A percentile compares a stretch with the other conserved stretches of the same genome.
These are phyloP conservation scores for Syrrhaptes paradoxus DNA, from an alignment of 2,113 vertebrate species.

Conservation along the genomic window DNA sequence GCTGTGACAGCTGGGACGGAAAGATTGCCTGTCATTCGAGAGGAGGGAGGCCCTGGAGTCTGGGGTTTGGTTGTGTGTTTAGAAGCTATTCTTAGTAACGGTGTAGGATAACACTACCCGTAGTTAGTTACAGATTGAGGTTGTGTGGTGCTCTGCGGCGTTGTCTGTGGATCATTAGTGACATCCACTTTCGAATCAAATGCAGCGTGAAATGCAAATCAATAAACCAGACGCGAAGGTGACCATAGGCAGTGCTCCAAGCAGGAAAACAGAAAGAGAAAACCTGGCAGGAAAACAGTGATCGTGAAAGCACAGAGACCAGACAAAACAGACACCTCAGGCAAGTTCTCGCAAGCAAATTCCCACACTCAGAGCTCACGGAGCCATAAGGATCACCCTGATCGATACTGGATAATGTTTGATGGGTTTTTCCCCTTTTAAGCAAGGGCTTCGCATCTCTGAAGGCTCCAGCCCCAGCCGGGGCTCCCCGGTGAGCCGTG, in stretches of 20 bases:
- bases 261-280: neutral
- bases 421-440: neutral
- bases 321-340: neutral
- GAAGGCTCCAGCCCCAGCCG: neutral
- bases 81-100: neutral
- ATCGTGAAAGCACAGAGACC: neutral
- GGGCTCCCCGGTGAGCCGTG: neutral
- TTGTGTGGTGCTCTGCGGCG: neutral
- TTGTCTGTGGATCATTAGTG: neutral
- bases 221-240: neutral
- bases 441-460: neutral
- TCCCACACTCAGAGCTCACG: rapidly evolving
- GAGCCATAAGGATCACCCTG: neutral
- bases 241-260: neutral
- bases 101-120: neutral
- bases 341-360: neutral
- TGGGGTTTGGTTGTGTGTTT: neutral
- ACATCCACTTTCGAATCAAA: neutral
- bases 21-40: neutral
- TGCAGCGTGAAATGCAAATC: neutral
- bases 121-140: neutral
- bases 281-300: neutral
- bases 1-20: neutral
- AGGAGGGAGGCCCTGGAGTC: neutral
- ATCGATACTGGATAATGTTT: rapidly evolving